phyloP scores from a whole-genome alignment of 2,113 vertebrate species.

The Camelus bactrianus region DNA sequence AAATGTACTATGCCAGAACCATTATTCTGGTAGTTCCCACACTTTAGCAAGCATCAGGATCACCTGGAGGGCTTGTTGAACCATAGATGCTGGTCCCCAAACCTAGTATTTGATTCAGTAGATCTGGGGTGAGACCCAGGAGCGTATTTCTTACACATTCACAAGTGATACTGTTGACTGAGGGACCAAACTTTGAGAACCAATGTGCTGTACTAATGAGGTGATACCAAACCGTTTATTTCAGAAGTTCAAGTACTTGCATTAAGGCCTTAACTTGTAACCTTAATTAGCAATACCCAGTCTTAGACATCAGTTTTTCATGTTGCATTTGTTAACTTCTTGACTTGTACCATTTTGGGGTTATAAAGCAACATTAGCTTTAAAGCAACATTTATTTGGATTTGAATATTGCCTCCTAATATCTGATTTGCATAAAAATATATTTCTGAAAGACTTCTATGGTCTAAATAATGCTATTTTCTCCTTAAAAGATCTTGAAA shows the following conservation, averaged over 20 bases:
- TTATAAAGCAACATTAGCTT: conserved; percentile 30
- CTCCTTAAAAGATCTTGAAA: conserved; percentile 71
- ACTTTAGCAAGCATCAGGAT: neutral
- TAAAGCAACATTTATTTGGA: conserved; percentile 46
- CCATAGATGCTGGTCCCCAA: neutral
- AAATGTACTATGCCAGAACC: neutral
- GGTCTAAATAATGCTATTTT: conserved; percentile 72
- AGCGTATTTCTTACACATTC: conserved; percentile 3
- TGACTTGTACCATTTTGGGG: neutral
- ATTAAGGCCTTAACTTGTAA: neutral
- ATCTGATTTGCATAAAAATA: conserved; percentile 72
- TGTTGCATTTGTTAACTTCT: neutral
- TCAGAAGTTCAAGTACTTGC: conserved; percentile 1
- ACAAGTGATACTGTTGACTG: neutral
- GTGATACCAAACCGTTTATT: neutral
- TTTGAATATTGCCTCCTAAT: conserved; percentile 64
- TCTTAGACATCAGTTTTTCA: neutral
- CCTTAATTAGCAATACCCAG: neutral
- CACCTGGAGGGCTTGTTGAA: neutral
- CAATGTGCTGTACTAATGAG: neutral
- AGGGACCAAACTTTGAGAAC: conserved; percentile 28
- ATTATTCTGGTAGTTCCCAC: no score
- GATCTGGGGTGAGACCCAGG: neutral
- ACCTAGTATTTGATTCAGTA: neutral
- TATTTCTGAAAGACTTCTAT: conserved; percentile 74